Conservation (phyloP, 2,113 vertebrate genomes). For the Corythornis madagascariensis region DNA sequence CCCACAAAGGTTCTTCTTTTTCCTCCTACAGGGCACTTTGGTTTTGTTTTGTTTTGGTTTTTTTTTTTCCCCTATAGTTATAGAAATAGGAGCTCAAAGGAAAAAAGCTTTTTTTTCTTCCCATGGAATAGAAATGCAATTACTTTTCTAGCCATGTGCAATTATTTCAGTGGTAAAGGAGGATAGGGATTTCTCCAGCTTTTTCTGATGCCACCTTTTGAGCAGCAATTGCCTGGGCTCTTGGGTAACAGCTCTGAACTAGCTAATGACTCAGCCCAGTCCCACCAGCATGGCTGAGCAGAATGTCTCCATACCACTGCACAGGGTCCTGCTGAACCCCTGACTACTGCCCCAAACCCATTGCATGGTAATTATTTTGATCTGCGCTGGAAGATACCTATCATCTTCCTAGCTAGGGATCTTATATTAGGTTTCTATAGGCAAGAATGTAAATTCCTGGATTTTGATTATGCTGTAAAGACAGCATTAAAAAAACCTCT, state of each 20-base stretch:
- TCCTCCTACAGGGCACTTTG: background rate
- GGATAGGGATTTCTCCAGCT: background rate
- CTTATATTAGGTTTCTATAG: background rate
- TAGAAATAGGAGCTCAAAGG: background rate
- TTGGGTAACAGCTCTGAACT: background rate
- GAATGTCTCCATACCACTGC: background rate
- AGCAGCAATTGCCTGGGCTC: background rate
- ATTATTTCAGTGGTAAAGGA: background rate
- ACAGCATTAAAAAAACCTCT: background rate
- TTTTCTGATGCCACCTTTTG: background rate
- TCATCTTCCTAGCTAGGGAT: background rate
- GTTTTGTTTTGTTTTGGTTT: background rate
- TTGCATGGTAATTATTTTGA: background rate
- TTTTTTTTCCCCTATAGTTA: background rate
- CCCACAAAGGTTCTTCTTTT: background rate
- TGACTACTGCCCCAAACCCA: background rate
- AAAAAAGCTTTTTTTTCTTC: background rate
- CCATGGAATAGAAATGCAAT: background rate
- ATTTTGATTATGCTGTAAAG: background rate
- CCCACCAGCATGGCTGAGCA: background rate
- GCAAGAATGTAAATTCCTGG: background rate
- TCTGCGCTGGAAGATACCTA: background rate
- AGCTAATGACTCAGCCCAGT: background rate
- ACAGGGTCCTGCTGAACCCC: background rate
- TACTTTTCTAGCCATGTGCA: background rate